Evolutionary conservation across 2,113 vertebrate species (phyloP), one percentile per base, ranked within the genome.

Genomic region (Oncorhynchus masou): DNA sequence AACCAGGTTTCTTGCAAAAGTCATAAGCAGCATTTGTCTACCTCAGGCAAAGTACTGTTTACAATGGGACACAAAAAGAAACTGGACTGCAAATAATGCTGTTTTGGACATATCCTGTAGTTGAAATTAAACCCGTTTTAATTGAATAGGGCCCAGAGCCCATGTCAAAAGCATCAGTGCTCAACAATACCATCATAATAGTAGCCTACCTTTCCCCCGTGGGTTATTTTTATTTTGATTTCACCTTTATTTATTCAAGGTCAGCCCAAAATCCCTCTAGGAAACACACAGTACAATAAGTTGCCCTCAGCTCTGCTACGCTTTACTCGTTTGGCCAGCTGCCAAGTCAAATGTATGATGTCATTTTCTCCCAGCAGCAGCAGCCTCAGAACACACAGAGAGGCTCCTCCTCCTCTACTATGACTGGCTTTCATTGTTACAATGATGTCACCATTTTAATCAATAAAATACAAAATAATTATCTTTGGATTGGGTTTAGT

Each of bases 271-370:
- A 79, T 74, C 69, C 45, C 39, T 84, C 16, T 68, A 48, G 45
- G 81, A 2, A 77, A 71, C 75, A 57, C 16, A 16, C 16, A 16
- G 13, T 54, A 54, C 48, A 71, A 57, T 68, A 75, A 59, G 12
- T 78, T 13, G 19, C 31, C 27, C 22, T 78, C 74, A 62, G 59
- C 80, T 83, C 78, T 84, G 75, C 74, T 71, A 3, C 59, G 24
- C 20, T 22, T n/a, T 22, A 60, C 64, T 65, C 12, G 60, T 80
- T 73, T 83, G 81, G 75, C 24, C 24, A 12, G 76, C 83, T 77
- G 81, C 83, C 86, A 90, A 85, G 79, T 81, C 83, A 87, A 88
- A 83, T 34, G 59, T 34, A 89, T 89, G 87, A 91, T 85, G 86
- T 91, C 86, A 88, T 80, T 45, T 45, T 45, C 31, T 20, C 31